These are phyloP conservation scores for Anagyrus pseudococci DNA, from an alignment of 2,888 invertebrate genomes.

Conservation along the genomic window DNA sequence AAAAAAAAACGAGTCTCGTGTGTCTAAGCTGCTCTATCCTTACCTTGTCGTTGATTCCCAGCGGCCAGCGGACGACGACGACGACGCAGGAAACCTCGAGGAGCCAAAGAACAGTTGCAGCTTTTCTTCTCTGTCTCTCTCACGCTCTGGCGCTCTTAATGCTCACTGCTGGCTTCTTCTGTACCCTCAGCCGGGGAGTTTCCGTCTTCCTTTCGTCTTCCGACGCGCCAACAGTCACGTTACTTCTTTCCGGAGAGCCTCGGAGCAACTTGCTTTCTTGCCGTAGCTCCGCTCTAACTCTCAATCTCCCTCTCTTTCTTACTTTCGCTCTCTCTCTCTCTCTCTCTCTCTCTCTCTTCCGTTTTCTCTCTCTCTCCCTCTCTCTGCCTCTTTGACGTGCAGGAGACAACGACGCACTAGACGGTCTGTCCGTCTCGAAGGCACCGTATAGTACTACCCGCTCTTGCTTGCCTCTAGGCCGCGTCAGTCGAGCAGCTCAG, in stretches of 20 bases:
- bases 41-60: conserved; percentile 47
- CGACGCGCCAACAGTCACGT: no score
- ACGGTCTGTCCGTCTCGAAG: conserved; percentile 48
- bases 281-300: no score
- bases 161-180: not conserved
- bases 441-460: conserved; percentile 56
- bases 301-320: no score
- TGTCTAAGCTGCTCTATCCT: conserved; percentile 23
- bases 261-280: no score
- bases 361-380: not conserved
- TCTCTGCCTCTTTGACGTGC: conserved; percentile 1
- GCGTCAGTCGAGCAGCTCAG: not conserved
- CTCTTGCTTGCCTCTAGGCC: conserved; percentile 44
- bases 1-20: not conserved
- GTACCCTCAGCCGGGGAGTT: not conserved
- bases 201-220: no score
- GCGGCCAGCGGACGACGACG: conserved; percentile 41
- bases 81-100: conserved; percentile 49
- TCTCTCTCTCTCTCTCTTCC: not conserved
- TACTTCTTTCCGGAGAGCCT: no score
- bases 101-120: conserved; percentile 58
- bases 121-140: conserved; percentile 35
- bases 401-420: conserved; percentile 36
- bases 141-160: no score
- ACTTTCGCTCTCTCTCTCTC: not conserved